These are phyloP conservation scores for Megaleporinus macrocephalus DNA, from an alignment of 2,113 vertebrate genomes.

Conservation along the genomic window DNA sequence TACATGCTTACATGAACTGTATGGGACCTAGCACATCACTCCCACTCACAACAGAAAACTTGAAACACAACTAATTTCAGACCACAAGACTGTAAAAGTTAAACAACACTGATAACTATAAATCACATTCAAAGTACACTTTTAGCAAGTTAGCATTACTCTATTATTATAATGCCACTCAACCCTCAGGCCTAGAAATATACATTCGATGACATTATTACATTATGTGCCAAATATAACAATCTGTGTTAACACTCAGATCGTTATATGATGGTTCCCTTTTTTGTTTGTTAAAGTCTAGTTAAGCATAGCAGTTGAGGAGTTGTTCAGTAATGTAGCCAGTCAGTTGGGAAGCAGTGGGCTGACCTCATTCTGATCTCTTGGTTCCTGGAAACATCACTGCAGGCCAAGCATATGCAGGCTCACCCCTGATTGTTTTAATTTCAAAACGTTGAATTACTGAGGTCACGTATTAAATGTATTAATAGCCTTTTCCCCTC, in stretches of 20 bases:
- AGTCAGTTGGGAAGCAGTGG: constrained; percentile 9
- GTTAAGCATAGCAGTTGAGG: constrained; percentile 4
- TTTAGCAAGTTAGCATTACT: neutral
- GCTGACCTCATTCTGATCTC: constrained; percentile 50
- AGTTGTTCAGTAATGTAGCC: constrained; percentile 40
- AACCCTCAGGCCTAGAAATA: neutral
- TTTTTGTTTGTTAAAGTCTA: constrained; percentile 13
- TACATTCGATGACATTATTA: neutral
- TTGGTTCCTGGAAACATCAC: constrained; percentile 60
- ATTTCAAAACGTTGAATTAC: constrained; percentile 61
- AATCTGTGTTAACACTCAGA: neutral
- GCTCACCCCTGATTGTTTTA: constrained; percentile 53
- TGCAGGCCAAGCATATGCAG: constrained; percentile 32
- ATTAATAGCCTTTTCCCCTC: constrained; percentile 59
- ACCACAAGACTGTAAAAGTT: neutral
- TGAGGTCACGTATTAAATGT: constrained; percentile 66
- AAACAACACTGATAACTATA: neutral
- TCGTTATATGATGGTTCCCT: neutral
- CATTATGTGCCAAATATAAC: neutral
- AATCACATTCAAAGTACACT: neutral
- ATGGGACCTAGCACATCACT: neutral
- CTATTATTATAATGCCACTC: neutral
- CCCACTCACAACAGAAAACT: constrained; percentile 15
- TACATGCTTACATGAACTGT: neutral
- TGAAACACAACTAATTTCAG: neutral